Evolutionary conservation across 2,797 vertebrate genomes (phyloP), one percentile per base, ranked within the genome.

Genomic region (Siniperca scherzeri): DNA sequence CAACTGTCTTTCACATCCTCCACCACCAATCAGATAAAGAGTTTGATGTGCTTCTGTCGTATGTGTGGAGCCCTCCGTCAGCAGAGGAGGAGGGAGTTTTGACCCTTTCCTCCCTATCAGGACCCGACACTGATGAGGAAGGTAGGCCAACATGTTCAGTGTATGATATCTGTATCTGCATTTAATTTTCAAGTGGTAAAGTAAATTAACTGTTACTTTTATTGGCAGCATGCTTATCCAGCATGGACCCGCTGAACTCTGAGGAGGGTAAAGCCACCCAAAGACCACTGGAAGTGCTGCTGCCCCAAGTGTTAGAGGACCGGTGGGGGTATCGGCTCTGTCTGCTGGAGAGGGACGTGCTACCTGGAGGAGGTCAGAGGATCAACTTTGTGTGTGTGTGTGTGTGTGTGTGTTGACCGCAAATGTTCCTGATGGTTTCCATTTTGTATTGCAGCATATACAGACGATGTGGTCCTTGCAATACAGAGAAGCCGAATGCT

Each of bases 1-100:
- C 52, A 38, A 5, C n/a, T 53, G 1, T 74, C 33, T 83, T 73
- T 70, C 10, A 16, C 30, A 10, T 66, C 14, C 6, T 68, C 17
- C 38, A 30, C 40, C 9, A 38, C 81, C 48, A 9, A 92, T 84
- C 83, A 98, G 97, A 95, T 71, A 98, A 97, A 86, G 95, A 96
- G 70, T 98, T 96, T 69, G 97, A 99, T 72, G 97, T 97, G 0
- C 97, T 99, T 69, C 87, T 99, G 70, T 98, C 98, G 0, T 96
- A 96, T 36, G 96, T 95, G 30, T 96, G 95, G 88, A 87, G 84
- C 3, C 60, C 69, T 38, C 30, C 48, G 12, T 22, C 82, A 56
- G 69, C 78, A 38, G 78, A 90, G 17, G 67, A 46, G 3, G 2
- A 76, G 3, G 68, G 0, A 69, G 19, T 46, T 40, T 48, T 38